phyloP scores from a whole-genome alignment of 2,113 vertebrate species.

The Toxotes jaculatrix region DNA sequence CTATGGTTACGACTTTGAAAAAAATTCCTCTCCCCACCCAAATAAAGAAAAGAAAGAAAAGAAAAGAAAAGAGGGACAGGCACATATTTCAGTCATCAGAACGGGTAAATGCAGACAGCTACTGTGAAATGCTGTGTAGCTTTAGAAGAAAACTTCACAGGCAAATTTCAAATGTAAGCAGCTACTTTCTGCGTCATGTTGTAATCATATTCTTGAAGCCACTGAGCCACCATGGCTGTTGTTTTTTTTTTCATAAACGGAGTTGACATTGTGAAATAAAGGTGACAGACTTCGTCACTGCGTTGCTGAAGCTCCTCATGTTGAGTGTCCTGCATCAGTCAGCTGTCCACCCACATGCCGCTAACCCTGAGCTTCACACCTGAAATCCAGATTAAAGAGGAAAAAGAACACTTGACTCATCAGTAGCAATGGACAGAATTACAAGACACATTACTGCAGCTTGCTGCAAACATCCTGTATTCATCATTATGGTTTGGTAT shows the following conservation, averaged over 20 bases:
- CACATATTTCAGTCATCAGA: slow-evolving; percentile 39
- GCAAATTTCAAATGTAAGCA: slow-evolving; percentile 3
- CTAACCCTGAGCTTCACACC: slow-evolving; percentile 23
- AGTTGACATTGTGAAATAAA: slow-evolving; percentile 53
- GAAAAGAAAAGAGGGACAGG: not conserved
- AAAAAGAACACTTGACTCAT: slow-evolving; percentile 29
- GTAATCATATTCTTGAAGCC: not conserved
- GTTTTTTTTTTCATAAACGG: slow-evolving; percentile 21
- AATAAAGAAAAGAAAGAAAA: too few species aligned
- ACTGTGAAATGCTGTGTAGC: not conserved
- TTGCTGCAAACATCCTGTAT: slow-evolving; percentile 6
- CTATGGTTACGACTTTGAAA: slow-evolving; percentile 27
- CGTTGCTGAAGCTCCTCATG: slow-evolving; percentile 28
- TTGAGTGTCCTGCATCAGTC: slow-evolving; percentile 37
- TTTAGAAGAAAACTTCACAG: slow-evolving; percentile 2
- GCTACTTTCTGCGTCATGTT: not conserved
- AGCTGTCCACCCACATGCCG: slow-evolving; percentile 66
- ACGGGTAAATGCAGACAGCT: slow-evolving; percentile 22
- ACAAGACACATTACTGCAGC: slow-evolving; percentile 1
- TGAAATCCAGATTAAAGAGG: slow-evolving; percentile 42
- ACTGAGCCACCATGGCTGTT: not conserved
- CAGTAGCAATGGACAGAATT: slow-evolving; percentile 21
- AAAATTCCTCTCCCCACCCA: slow-evolving; percentile 16
- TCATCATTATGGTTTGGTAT: slow-evolving; percentile 10
- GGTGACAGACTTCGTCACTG: slow-evolving; percentile 39